Base-by-base conservation (phyloP, 2,888 invertebrate genomes). In the Ypsolopha scabrella region DNA sequence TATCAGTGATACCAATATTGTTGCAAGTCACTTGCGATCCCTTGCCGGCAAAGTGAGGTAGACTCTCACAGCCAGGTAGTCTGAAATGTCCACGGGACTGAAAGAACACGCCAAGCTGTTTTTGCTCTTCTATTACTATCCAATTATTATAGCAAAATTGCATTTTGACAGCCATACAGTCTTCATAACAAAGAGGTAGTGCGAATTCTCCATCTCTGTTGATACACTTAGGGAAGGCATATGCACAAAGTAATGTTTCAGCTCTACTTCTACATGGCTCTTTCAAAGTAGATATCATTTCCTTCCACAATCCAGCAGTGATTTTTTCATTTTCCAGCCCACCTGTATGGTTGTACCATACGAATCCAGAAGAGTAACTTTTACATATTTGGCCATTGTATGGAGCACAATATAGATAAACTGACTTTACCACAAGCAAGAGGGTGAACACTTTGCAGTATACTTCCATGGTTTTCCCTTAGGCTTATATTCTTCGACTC, bases 101-200 rank as follows among this genome's bases (percentile, higher is more conserved):
- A 60, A 94, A 91, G 70, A 88, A 93, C 55, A 94, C 91, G 45
- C 93, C 92, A 55, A 92, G 89, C 54, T 90, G 90, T 70, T 95
- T 96, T 71, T 94, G 94, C 66, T 95, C 94, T 77, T 96, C 95
- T 52, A 97, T 91, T 53, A 94, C 83, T 33, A 94, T 93, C 97
- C 98, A 98, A 71, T 97, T 95, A 68, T 93, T 94, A 75, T 94
- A 96, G 78, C 98, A 98, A 79, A 96, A 95, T 67, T 96, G 91
- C 73, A 94, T 91, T 71, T 93, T 93, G 34, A 96, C 94, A 51
- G 97, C 97, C 70, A 94, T 90, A 72, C 98, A 98, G 72, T 97
- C 97, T 87, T 98, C 97, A 68, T 94, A 94, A 78, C 97, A 97
- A 6, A 97, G 83, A 6, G 96, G 95, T 54, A 96, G 85, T 50